These are phyloP conservation scores for Rostratula benghalensis DNA, from an alignment of 2,113 vertebrate species.

Conservation along the genomic window DNA sequence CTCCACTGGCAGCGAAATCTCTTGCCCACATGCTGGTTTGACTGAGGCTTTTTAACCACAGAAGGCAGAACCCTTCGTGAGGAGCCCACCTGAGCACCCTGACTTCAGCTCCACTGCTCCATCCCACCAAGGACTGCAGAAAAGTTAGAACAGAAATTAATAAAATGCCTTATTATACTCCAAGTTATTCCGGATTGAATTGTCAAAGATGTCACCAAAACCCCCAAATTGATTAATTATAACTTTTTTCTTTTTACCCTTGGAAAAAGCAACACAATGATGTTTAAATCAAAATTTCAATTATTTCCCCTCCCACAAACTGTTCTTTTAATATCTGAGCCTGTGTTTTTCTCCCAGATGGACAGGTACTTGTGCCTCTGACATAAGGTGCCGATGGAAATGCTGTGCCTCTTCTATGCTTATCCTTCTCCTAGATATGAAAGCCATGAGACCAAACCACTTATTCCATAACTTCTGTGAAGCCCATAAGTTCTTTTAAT, in stretches of 20 bases:
- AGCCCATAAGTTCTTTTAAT: neutral
- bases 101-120: neutral
- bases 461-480: neutral
- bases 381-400: neutral
- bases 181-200: neutral
- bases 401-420: neutral
- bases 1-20: neutral
- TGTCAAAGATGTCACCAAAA: neutral
- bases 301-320: fast-evolving
- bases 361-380: neutral
- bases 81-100: neutral
- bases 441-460: neutral
- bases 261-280: neutral
- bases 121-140: neutral
- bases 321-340: neutral
- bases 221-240: neutral
- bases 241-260: neutral
- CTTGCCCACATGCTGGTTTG: neutral
- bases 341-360: neutral
- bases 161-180: neutral
- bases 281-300: neutral
- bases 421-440: neutral
- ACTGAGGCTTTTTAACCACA: fast-evolving
- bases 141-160: neutral
- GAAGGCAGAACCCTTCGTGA: neutral